phyloP scores from a whole-genome alignment of 2,797 vertebrate species.

The Phaenicophaeus curvirostris region DNA sequence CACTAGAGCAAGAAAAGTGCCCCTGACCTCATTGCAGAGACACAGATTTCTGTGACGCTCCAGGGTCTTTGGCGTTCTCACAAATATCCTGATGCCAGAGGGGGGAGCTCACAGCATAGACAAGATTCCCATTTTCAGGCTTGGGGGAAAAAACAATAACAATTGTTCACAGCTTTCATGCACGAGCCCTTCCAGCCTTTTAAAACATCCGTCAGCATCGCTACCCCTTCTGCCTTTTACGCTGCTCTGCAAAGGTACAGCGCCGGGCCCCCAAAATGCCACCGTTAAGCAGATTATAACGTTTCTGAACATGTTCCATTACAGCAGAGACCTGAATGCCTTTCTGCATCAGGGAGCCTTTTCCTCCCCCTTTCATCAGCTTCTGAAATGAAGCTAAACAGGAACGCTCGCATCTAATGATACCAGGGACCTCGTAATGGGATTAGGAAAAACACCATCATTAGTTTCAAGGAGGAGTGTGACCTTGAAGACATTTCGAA shows the following conservation, averaged over 20 bases:
- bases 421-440: conserved; percentile 32
- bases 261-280: conserved; percentile 24
- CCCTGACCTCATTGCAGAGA: neutral
- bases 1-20: neutral
- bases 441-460: conserved; percentile 67
- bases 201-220: neutral
- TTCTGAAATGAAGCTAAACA: conserved; percentile 71
- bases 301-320: conserved; percentile 27
- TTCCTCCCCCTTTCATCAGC: conserved; percentile 58
- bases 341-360: conserved; percentile 39
- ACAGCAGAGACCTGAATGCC: conserved; percentile 9
- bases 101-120: conserved; percentile 81
- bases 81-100: conserved; percentile 71
- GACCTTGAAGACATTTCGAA: conserved; percentile 56
- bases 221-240: conserved; percentile 18
- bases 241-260: conserved; percentile 4
- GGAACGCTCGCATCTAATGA: conserved; percentile 55
- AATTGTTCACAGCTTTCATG: neutral
- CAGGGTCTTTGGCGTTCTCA: neutral
- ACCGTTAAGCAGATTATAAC: conserved; percentile 29
- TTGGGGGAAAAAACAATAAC: neutral
- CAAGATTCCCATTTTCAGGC: conserved; percentile 44
- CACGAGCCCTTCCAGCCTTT: neutral
- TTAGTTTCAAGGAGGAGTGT: conserved; percentile 61
- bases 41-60: neutral